A percentile compares a stretch with the other conserved stretches of the same genome.
These are phyloP conservation scores for Fringilla coelebs DNA, from an alignment of 2,797 vertebrate genomes.

Conservation along the genomic window DNA sequence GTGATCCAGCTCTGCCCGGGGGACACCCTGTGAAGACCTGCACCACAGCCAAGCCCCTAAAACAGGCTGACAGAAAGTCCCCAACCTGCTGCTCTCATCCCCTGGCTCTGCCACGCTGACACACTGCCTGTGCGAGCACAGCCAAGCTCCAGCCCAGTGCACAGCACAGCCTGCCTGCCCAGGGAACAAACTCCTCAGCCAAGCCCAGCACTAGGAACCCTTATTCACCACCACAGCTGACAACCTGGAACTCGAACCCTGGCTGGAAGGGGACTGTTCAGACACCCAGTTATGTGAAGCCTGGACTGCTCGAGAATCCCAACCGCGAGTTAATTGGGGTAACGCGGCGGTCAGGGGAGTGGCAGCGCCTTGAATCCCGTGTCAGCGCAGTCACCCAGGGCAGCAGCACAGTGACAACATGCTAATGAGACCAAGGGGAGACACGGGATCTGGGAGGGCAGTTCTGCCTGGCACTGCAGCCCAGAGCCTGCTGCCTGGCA, in stretches of 20 bases:
- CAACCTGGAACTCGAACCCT: background rate
- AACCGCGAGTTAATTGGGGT: slow-evolving; percentile 55
- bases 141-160: background rate
- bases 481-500: slow-evolving; percentile 46
- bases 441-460: background rate
- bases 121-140: fast-evolving
- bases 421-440: slow-evolving; percentile 31
- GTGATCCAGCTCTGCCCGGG: background rate
- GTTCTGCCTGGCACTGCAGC: background rate
- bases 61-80: background rate
- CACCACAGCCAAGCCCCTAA: background rate
- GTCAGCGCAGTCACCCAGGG: slow-evolving; percentile 30
- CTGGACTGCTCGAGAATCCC: background rate
- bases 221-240: background rate
- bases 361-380: background rate
- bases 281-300: background rate
- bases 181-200: background rate
- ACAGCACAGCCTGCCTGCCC: fast-evolving
- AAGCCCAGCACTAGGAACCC: background rate
- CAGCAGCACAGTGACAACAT: background rate
- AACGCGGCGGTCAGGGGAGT: slow-evolving; percentile 11
- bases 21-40: background rate
- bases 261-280: background rate
- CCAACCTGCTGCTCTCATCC: background rate
- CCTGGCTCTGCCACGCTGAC: background rate